Base-by-base conservation (phyloP, 2,797 vertebrate genomes). In the Knipowitschia caucasica region DNA sequence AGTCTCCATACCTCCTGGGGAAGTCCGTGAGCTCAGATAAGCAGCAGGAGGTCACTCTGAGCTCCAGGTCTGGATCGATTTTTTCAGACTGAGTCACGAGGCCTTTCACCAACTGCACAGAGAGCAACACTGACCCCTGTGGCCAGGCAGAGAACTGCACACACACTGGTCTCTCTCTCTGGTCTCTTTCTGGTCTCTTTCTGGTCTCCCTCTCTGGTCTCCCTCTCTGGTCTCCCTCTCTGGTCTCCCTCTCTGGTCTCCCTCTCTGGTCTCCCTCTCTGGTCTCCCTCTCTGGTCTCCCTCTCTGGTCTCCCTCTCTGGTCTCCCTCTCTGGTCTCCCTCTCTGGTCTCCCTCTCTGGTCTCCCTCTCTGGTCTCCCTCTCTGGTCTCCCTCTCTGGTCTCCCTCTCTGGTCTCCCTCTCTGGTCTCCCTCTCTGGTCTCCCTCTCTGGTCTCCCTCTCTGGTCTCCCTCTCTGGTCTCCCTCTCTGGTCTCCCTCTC, bases 21-120 rank as follows among this genome's bases (percentile, higher is more conserved):
- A 96, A 97, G 14, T 73, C 53, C 0, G 72, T 80, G 17, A 97
- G 61, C 58, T 92, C 91, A 20, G 77, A 45, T 0, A 93, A 53
- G 35, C 91, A 94, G 56, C 83, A 72, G 17, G 50, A 62, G 26
- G 85, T 62, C 10, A 82, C 89, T 52, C 74, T 90, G 15, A 26
- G 65, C 69, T 89, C 85, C 79, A 99, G 77, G 15, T 86, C 67
- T n/a, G 42, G 42, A 11, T 92, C 92, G 40, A 99, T 90, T 0
- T 0, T 23, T 11, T 69, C 3, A 0, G 92, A 78, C 14, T 55
- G 44, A 26, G 65, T 60, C 25, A 69, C 52, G 0, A 77, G 61
- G 24, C 87, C 60, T 1, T 86, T 71, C 0, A 95, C 66, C 0
- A 74, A 71, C 96, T 99, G 80, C 1, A 31, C 33, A 9, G 56